Conservation (phyloP, 2,888 invertebrate genomes). For the Ferdinandea cuprea region DNA sequence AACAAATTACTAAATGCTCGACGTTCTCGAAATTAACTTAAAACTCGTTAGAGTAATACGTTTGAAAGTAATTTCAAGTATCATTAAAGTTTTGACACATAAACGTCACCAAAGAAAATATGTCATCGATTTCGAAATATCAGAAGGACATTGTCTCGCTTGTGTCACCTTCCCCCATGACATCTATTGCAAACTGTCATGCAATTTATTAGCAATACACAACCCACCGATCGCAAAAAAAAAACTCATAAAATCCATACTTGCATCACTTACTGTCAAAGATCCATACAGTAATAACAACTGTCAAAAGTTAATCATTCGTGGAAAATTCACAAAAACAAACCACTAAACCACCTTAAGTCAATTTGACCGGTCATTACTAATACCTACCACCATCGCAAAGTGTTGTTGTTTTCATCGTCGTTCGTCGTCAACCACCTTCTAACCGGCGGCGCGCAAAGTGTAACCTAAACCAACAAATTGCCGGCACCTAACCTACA, state of each 20-base stretch:
- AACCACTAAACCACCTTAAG: conserved; percentile 66
- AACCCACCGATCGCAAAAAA: neutral
- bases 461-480: conserved; percentile 48
- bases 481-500: conserved; percentile 60
- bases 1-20: too few species aligned
- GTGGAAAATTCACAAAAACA: conserved; percentile 53
- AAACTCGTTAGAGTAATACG: too few species aligned
- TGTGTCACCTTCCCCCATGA: neutral
- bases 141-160: too few species aligned
- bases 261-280: conserved; percentile 27
- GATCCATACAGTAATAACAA: conserved; percentile 13
- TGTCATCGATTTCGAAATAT: too few species aligned
- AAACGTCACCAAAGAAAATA: too few species aligned
- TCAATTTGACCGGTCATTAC: conserved; percentile 62
- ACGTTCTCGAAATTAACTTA: too few species aligned
- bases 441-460: conserved; percentile 50
- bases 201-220: neutral
- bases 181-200: neutral
- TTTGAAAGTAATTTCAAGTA: too few species aligned
- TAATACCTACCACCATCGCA: conserved; percentile 56
- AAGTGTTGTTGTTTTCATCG: too few species aligned
- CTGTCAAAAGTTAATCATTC: conserved; percentile 54
- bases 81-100: too few species aligned
- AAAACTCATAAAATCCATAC: neutral
- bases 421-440: conserved; percentile 37